phyloP scores from a whole-genome alignment of 2,113 vertebrate species.

The Pyxicephalus adspersus region DNA sequence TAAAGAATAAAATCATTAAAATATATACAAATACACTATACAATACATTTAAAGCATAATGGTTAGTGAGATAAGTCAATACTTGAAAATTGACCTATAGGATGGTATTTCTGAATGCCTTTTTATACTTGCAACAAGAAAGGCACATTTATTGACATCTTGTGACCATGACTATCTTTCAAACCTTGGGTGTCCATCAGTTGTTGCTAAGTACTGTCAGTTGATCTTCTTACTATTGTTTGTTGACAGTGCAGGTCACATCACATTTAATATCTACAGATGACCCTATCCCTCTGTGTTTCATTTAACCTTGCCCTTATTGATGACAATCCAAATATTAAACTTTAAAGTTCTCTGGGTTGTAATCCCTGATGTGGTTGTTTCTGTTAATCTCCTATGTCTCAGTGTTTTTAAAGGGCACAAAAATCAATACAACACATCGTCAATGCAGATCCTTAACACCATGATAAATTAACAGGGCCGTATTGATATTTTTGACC shows the following conservation, averaged over 20 bases:
- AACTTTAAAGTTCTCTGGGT: constrained; percentile 67
- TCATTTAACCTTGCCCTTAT: constrained; percentile 20
- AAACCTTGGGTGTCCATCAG: not conserved
- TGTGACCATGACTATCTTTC: constrained; percentile 13
- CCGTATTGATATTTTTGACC: constrained; percentile 70
- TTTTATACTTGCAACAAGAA: not conserved
- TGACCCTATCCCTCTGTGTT: constrained; percentile 18
- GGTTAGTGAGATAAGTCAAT: no score
- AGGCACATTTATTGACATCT: not conserved
- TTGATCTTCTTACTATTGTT: constrained; percentile 19
- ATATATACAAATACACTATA: no score
- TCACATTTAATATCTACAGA: constrained; percentile 30
- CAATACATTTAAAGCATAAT: no score
- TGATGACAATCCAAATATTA: constrained; percentile 46
- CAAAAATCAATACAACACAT: constrained; percentile 74
- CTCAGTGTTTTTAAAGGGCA: constrained; percentile 79
- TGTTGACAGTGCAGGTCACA: constrained; percentile 24
- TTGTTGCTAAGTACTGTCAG: not conserved
- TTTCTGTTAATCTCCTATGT: constrained; percentile 67
- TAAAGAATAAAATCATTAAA: no score
- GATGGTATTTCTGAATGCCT: not conserved
- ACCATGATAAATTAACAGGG: constrained; percentile 84
- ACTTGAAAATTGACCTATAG: not conserved
- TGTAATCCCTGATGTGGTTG: constrained; percentile 71
- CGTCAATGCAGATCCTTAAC: constrained; percentile 78